Percentiles rank a stretch among this genome's conserved stretches.
Evolutionary conservation across 2,113 vertebrate genomes (phyloP).

Genomic region (Bothrops jararaca): DNA sequence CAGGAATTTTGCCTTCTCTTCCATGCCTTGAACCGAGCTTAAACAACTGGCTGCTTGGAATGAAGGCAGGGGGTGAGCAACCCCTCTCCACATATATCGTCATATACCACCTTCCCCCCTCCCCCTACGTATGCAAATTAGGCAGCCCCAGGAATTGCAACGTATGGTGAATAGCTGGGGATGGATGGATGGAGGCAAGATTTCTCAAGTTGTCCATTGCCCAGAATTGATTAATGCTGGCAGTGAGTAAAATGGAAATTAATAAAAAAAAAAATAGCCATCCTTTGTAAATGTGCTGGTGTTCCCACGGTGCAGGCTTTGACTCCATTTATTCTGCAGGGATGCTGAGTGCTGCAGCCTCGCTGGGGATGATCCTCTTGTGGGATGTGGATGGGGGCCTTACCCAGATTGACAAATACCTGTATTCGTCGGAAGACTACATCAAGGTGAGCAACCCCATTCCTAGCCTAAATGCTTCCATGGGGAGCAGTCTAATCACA

Average conservation of each 20-base stretch:
- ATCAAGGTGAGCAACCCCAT: conserved; percentile 83
- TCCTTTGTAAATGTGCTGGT: neutral
- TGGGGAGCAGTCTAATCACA: neutral
- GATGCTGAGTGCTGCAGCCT: conserved; percentile 96
- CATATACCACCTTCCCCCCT: neutral
- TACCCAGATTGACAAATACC: conserved; percentile 97
- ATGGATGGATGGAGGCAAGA: neutral
- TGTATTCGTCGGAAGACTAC: conserved; percentile 97
- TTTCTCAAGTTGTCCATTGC: neutral
- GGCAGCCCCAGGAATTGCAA: neutral
- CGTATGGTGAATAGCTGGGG: accelerated
- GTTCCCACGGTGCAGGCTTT: accelerated
- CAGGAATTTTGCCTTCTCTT: neutral
- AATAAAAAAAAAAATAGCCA: neutral
- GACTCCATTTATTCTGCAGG: conserved; percentile 67
- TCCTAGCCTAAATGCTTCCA: conserved; percentile 43
- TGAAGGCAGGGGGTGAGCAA: neutral
- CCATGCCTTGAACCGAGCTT: neutral
- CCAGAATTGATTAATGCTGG: neutral
- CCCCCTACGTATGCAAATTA: neutral
- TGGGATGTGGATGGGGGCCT: conserved; percentile 98
- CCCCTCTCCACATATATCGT: neutral
- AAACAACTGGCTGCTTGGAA: neutral
- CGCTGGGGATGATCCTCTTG: conserved; percentile 91
- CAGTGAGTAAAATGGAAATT: too few relatives aligned